A percentile compares a stretch with the other conserved stretches of the same genome.
These are phyloP conservation scores for Sturnira hondurensis DNA, from an alignment of 2,113 vertebrate species.

Conservation along the genomic window DNA sequence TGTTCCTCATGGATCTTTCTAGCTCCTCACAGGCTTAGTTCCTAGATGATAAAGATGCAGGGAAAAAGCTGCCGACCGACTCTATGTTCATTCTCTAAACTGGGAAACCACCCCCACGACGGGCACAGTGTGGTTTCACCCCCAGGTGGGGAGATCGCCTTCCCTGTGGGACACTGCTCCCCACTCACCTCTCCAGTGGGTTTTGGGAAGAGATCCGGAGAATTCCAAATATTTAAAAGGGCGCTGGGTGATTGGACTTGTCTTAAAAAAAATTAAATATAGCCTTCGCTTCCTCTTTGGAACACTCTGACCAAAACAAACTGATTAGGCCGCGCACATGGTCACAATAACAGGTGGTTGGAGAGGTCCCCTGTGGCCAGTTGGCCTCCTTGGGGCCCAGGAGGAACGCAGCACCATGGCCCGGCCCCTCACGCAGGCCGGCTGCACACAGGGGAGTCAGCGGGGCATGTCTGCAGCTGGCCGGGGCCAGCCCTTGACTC, in stretches of 20 bases:
- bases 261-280: background rate
- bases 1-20: background rate
- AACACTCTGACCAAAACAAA: conserved; percentile 62
- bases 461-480: conserved; percentile 76
- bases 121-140: background rate
- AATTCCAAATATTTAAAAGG: conserved; percentile 19
- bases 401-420: background rate
- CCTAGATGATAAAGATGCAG: background rate
- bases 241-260: background rate
- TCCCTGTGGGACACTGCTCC: background rate
- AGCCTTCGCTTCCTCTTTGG: conserved; percentile 63
- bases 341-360: conserved; percentile 54
- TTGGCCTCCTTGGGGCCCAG: background rate
- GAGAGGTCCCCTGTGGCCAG: conserved; percentile 37
- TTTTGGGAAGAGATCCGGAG: background rate
- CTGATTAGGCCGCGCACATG: background rate
- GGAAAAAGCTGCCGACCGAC: background rate
- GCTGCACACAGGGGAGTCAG: background rate
- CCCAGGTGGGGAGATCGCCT: background rate
- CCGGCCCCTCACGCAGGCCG: background rate
- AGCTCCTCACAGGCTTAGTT: background rate
- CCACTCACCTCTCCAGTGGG: background rate
- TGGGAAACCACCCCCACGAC: background rate
- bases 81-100: background rate
- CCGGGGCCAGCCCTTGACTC: conserved; percentile 70